Evolutionary conservation across 1,140 invertebrate genomes (phyloP).

Genomic region (Zaprionus africanus): DNA sequence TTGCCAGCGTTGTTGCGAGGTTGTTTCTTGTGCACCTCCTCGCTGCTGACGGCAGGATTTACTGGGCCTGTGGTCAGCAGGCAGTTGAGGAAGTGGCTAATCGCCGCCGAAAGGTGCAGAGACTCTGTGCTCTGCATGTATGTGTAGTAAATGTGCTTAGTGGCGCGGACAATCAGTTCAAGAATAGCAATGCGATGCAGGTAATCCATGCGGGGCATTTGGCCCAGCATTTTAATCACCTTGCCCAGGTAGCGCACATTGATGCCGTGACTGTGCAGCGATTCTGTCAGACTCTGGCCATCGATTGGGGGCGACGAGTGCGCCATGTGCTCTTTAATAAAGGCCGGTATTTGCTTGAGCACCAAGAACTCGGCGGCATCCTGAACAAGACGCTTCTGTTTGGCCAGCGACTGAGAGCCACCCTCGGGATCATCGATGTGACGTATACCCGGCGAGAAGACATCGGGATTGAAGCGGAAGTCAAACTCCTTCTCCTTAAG

Average conservation of each 20-base stretch:
- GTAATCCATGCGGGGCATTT: conserved; percentile 93
- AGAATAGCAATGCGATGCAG: conserved; percentile 93
- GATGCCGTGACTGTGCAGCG: conserved; percentile 96
- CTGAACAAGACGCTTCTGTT: conserved; percentile 94
- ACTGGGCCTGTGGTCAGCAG: conserved; percentile 91
- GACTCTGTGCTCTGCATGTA: conserved; percentile 96
- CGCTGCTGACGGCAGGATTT: conserved; percentile 88
- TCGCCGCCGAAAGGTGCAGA: conserved; percentile 94
- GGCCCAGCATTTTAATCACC: conserved; percentile 91
- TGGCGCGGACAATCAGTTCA: conserved; percentile 94
- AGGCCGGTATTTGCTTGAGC: conserved; percentile 95
- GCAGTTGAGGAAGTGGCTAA: conserved; percentile 98
- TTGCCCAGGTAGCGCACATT: conserved; percentile 98
- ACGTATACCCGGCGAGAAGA: conserved; percentile 96
- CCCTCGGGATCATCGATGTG: conserved; percentile 90
- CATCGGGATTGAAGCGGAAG: conserved; percentile 99
- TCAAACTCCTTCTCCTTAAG: conserved; percentile 97
- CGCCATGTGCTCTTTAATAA: conserved; percentile 96
- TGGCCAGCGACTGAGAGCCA: conserved; percentile 86
- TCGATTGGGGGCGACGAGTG: conserved; percentile 97
- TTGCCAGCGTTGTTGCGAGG: conserved; percentile 86
- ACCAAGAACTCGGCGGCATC: conserved; percentile 98
- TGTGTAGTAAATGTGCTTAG: conserved; percentile 96
- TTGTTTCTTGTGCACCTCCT: conserved; percentile 86
- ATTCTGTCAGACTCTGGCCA: conserved; percentile 96